Conservation (phyloP, 1,140 invertebrate species). For the Bombus vancouverensis region DNA sequence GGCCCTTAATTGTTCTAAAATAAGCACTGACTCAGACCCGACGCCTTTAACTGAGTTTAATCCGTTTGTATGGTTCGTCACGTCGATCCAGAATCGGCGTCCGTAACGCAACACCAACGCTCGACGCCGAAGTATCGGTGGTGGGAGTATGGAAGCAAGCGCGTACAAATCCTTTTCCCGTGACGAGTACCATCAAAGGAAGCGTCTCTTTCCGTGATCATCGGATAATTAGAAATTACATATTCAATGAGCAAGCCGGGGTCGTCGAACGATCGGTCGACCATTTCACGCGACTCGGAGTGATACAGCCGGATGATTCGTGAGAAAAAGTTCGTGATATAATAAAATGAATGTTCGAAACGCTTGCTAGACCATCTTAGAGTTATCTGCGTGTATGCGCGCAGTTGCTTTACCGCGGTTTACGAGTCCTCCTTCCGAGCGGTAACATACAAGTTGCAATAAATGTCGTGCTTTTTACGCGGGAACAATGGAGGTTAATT, state of each 20-base stretch:
- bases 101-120: constrained; percentile 20
- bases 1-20: constrained; percentile 70
- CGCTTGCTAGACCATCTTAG: neutral
- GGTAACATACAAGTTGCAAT: neutral
- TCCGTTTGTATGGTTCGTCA: constrained; percentile 51
- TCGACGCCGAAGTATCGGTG: neutral
- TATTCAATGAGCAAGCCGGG: constrained; percentile 1
- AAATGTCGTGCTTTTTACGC: neutral
- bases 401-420: too few relatives aligned
- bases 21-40: constrained; percentile 64
- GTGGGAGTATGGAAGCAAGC: neutral
- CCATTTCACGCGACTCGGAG: neutral
- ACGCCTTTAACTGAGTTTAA: constrained; percentile 61
- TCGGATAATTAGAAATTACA: neutral
- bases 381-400: neutral
- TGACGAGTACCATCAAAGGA: neutral
- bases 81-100: constrained; percentile 28
- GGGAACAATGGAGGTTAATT: constrained; percentile 43
- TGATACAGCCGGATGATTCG: constrained; percentile 17
- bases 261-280: constrained; percentile 27
- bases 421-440: neutral
- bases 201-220: neutral
- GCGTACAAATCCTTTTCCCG: neutral
- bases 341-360: constrained; percentile 25
- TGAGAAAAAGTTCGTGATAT: constrained; percentile 20